Evolutionary conservation across 2,113 vertebrate genomes (phyloP), one percentile per base, ranked within the genome.

Genomic region (Melozone crissalis): DNA sequence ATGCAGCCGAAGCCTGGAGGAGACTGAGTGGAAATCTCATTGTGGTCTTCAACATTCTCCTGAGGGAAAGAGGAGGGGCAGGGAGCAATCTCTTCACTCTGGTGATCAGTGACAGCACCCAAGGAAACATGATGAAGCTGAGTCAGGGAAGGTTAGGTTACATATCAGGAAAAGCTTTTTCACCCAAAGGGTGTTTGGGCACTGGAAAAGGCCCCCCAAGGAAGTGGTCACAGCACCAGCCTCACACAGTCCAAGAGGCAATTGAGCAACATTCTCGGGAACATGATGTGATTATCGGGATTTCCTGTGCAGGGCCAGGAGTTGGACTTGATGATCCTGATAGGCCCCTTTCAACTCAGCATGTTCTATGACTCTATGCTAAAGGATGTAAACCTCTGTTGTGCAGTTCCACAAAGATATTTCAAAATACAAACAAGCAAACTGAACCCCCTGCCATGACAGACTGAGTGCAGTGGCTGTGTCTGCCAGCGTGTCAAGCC

Each of bases 11-110:
- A 59, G 20, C 13, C 17, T 55, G 47, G 26, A 47, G 16, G 14
- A 69, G 24, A 55, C n/a, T 22, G 39, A 55, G 30, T 15, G 39
- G 55, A 76, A 54, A 62, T 46, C 18, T 55, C 63, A 23, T 23
- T 49, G n/a, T 35, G 7, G 10, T 43, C 21, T 43, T 90, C 41
- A 69, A 9, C 30, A 76, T 55, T 26, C 26, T 89, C 55, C 15
- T 0, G 3, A 47, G 10, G 26, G 14, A 46, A 83, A 62, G 41
- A 0, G 0, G 26, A 62, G 30, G 11, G 41, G 26, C 21, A 35
- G 41, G 21, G 27, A 62, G 30, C 3, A 14, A 35, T 27, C 41
- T 62, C 26, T 35, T 76, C 30, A 49, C 10, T 47, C 55, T 35
- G 9, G 30, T 31, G n/a, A 35, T 30, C 55, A 31, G 47, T 31